Percentiles rank a stretch among this genome's conserved stretches.
phyloP scores from a whole-genome alignment of 2,113 vertebrate genomes.

The Lethenteron camtschaticum region DNA sequence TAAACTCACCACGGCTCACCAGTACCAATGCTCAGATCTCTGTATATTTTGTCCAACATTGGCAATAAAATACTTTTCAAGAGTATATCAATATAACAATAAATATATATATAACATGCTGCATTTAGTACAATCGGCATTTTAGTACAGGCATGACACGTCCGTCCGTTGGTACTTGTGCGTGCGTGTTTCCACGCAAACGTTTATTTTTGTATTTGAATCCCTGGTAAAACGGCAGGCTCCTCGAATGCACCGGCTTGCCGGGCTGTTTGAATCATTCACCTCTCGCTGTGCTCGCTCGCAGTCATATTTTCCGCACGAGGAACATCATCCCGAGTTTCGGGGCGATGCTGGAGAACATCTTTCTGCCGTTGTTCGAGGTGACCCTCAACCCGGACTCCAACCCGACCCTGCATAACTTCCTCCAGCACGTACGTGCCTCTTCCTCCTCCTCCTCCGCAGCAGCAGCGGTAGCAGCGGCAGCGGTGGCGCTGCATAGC shows the following conservation, averaged over 20 bases:
- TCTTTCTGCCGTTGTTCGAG: constrained; percentile 80
- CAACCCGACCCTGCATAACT: constrained; percentile 52
- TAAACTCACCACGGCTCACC: not conserved
- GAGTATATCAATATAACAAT: not conserved
- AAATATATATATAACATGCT: not conserved
- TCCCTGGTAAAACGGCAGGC: not conserved
- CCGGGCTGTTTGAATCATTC: not conserved
- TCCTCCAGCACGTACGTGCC: constrained; percentile 73
- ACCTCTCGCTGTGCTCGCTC: constrained; percentile 11
- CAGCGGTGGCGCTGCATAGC: no score
- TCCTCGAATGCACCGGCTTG: not conserved
- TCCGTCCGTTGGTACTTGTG: no score
- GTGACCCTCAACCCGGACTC: constrained; percentile 72
- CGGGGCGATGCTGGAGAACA: constrained; percentile 80
- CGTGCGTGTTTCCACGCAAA: no score
- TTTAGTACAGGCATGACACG: no score
- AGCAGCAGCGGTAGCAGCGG: no score
- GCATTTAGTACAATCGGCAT: no score
- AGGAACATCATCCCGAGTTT: constrained; percentile 62
- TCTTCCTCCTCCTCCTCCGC: no score
- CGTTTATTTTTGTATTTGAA: no score
- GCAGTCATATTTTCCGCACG: constrained; percentile 76
- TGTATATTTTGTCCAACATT: no score
- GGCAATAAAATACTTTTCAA: no score
- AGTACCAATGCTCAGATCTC: no score